phyloP scores from a whole-genome alignment of 2,113 vertebrate species.

The Calypte anna region DNA sequence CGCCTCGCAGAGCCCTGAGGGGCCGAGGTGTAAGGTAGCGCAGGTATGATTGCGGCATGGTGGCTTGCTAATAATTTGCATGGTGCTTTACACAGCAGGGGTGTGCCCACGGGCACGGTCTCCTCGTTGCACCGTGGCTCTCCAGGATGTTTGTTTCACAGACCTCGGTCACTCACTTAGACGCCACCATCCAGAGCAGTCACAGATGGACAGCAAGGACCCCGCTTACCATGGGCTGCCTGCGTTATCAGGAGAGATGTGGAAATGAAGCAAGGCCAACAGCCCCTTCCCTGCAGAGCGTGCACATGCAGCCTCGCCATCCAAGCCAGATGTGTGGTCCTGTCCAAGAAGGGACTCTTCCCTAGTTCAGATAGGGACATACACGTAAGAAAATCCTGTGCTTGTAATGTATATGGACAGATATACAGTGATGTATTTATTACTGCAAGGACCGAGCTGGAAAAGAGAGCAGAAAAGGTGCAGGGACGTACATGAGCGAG shows the following conservation, averaged over 20 bases:
- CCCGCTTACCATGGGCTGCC: not conserved
- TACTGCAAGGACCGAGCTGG: not conserved
- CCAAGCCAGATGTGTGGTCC: not conserved
- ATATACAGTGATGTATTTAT: not conserved
- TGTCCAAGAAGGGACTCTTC: not conserved
- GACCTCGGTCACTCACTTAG: not conserved
- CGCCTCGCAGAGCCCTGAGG: rapidly evolving
- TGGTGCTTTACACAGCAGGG: rapidly evolving
- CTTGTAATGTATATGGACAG: too few relatives aligned
- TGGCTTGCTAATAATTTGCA: not conserved
- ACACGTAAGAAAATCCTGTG: not conserved
- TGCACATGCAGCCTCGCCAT: not conserved
- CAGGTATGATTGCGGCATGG: too few relatives aligned
- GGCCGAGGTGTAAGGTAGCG: too few relatives aligned
- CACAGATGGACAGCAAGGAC: not conserved
- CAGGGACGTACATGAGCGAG: not conserved
- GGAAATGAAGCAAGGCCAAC: not conserved
- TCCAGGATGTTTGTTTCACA: not conserved
- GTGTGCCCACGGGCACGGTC: not conserved
- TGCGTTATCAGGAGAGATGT: not conserved
- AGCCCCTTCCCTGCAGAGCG: not conserved
- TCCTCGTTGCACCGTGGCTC: rapidly evolving
- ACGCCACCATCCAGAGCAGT: not conserved
- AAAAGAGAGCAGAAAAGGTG: not conserved
- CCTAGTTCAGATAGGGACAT: not conserved